Percentiles rank a stretch among this genome's conserved stretches.
Evolutionary conservation across 2,797 vertebrate species (phyloP).

Genomic region (Garrulus glandarius): DNA sequence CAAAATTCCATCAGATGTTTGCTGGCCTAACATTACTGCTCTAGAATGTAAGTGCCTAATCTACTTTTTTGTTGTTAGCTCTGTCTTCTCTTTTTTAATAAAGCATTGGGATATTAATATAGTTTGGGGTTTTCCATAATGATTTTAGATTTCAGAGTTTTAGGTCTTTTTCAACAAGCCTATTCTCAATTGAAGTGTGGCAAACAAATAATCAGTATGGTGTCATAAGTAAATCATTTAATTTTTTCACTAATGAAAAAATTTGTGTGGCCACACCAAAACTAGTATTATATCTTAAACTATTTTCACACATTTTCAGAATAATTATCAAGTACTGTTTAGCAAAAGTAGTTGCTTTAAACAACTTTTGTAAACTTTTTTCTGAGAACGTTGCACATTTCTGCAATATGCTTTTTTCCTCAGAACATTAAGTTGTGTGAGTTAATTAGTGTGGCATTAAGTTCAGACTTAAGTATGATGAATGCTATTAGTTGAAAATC

Average conservation of each 20-base stretch:
- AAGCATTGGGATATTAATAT: background rate
- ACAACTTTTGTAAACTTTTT: background rate
- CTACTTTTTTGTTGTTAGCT: background rate
- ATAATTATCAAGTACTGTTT: background rate
- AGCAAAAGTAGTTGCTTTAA: background rate
- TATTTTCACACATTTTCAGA: background rate
- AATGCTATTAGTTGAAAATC: background rate
- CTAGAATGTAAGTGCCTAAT: background rate
- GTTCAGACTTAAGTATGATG: background rate
- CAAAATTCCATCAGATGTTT: background rate
- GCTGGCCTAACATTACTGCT: background rate
- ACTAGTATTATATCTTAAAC: background rate
- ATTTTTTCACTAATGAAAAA: background rate
- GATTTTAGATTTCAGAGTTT: background rate
- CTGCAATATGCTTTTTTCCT: background rate
- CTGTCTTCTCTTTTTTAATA: background rate
- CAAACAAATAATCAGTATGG: background rate
- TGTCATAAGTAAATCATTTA: background rate
- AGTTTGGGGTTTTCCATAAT: background rate
- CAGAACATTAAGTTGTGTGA: background rate
- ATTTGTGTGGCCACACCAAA: background rate
- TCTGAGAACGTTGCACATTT: background rate
- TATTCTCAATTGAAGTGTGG: background rate
- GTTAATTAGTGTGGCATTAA: background rate
- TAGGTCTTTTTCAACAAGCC: background rate